Percentiles rank a stretch among this genome's conserved stretches.
These are phyloP conservation scores for Nesidiocoris tenuis DNA, from an alignment of 2,888 invertebrate species.

Conservation along the genomic window DNA sequence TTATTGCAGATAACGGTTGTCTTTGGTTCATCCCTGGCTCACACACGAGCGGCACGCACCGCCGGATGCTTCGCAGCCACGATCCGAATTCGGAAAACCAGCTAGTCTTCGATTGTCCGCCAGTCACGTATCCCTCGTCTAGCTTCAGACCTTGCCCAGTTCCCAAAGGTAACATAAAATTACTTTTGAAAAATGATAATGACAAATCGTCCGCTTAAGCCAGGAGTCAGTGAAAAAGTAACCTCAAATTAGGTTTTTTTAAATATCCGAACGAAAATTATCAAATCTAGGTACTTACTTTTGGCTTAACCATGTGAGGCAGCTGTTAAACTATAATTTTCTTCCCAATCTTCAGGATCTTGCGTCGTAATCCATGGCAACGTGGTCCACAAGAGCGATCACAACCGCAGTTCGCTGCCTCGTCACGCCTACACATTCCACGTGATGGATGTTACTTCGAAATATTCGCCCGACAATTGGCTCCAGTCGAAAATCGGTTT, in stretches of 20 bases:
- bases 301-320: too few relatives aligned
- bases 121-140: slow-evolving; percentile 68
- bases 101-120: slow-evolving; percentile 68
- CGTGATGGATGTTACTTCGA: slow-evolving; percentile 75
- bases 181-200: not conserved
- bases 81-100: slow-evolving; percentile 62
- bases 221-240: too few relatives aligned
- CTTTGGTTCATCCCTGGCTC: slow-evolving; percentile 90
- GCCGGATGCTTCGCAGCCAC: slow-evolving; percentile 70
- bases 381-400: slow-evolving; percentile 88
- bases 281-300: too few relatives aligned
- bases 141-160: slow-evolving; percentile 78
- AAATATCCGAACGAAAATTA: too few relatives aligned
- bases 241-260: too few relatives aligned
- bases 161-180: slow-evolving; percentile 69
- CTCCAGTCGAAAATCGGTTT: slow-evolving; percentile 74
- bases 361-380: slow-evolving; percentile 88
- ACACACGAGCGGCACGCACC: slow-evolving; percentile 78
- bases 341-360: too few relatives aligned
- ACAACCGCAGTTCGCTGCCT: slow-evolving; percentile 77
- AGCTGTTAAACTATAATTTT: too few relatives aligned
- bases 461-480: slow-evolving; percentile 84
- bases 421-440: slow-evolving; percentile 96
- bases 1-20: slow-evolving; percentile 83
- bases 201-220: too few relatives aligned